Percentiles rank a stretch among this genome's conserved stretches.
phyloP scores from a whole-genome alignment of 2,888 invertebrate species.

The Nesidiocoris tenuis region DNA sequence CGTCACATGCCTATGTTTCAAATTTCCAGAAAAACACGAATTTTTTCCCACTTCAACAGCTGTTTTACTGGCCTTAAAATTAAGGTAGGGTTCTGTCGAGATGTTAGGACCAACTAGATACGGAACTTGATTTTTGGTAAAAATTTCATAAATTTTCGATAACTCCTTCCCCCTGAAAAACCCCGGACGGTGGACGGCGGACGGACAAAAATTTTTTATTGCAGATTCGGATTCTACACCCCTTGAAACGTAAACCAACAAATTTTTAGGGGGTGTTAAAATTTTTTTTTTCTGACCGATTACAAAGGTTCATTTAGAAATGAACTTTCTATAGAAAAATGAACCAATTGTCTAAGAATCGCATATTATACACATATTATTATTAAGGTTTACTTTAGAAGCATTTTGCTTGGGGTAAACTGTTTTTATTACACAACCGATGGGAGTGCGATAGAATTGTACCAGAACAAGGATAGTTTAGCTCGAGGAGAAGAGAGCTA shows the following conservation, averaged over 20 bases:
- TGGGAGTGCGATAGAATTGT: background rate
- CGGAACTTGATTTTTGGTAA: background rate
- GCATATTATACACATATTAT: too few relatives aligned
- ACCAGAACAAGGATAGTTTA: background rate
- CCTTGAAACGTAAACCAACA: too few relatives aligned
- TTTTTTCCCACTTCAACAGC: background rate
- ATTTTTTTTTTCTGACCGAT: too few relatives aligned
- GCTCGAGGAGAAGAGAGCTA: background rate
- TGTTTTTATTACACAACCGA: background rate
- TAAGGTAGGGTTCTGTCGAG: background rate
- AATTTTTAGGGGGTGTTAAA: too few relatives aligned
- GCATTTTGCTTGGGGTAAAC: background rate
- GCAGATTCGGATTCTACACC: too few relatives aligned
- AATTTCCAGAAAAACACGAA: background rate
- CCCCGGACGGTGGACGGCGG: too few relatives aligned
- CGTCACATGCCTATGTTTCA: background rate
- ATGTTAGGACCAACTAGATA: background rate
- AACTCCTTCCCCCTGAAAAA: too few relatives aligned
- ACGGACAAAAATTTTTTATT: too few relatives aligned
- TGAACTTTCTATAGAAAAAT: too few relatives aligned
- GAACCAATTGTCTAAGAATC: too few relatives aligned
- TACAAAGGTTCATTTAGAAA: too few relatives aligned
- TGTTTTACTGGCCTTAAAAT: background rate
- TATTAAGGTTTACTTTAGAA: background rate
- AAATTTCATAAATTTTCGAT: background rate